Base-by-base conservation (phyloP, 1,140 invertebrate genomes). In the Octopus sinensis region DNA sequence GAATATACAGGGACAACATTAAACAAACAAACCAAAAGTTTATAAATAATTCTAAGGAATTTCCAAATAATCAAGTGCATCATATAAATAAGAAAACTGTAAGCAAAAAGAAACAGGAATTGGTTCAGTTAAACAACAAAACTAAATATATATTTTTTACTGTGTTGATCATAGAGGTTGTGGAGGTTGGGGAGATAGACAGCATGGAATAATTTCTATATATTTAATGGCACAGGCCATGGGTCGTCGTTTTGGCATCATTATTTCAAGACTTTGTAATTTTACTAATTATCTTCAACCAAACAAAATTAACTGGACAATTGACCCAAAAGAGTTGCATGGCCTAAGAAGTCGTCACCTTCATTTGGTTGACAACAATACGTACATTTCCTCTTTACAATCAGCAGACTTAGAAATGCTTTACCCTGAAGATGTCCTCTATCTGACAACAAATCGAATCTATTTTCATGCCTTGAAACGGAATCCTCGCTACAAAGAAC, bases 131-230 rank as follows among this genome's bases (percentile, higher is more conserved):
- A 17, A 62, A 43, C 56, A 9, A 62, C 17, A 71, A 23, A 17
- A 71, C 54, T 53, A 82, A 82, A 23, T 85, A 85, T 79, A 53
- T 23, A 71, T 86, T 43, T 86, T 83, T 81, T 6, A 82, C 12
- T 87, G 85, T n/a, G n/a, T n/a, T 56, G 81, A 82, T 53, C 2
- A 51, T 4, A 71, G 30, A 7, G 71, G 9, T 4, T 87, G 86
- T 82, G 85, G 84, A 4, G 86, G 86, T 2, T 85, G 83, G 84
- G 85, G 84, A 12, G 85, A 87, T 79, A 80, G 86, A 79, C 85
- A 85, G 54, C 71, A 82, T 17, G 85, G 84, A 7, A 82, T 86
- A 23, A 80, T 85, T 4, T 82, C 84, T 30, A 51, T 76, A 4
- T 87, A 82, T 79, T 43, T 86, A 4, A 75, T 85, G 43, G 80